Conservation (phyloP, 2,888 invertebrate species). For the Drosophila buzzatii region DNA sequence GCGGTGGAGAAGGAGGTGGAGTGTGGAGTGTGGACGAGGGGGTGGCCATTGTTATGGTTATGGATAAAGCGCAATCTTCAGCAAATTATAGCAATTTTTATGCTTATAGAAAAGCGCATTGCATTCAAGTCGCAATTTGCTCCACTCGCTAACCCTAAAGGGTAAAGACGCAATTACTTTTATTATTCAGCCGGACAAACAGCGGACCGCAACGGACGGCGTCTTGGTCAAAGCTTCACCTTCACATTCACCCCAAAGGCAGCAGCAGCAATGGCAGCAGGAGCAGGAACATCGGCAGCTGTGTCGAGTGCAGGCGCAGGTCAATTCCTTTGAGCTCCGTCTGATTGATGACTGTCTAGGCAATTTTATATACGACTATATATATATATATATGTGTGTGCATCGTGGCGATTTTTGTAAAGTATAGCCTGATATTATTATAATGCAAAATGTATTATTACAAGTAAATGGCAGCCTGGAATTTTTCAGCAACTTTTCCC, state of each 20-base stretch:
- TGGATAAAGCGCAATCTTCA: slow-evolving; percentile 78
- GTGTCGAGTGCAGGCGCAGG: slow-evolving; percentile 52
- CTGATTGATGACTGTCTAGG: slow-evolving; percentile 82
- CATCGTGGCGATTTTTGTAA: slow-evolving; percentile 29
- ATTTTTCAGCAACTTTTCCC: slow-evolving; percentile 53
- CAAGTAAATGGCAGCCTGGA: slow-evolving; percentile 56
- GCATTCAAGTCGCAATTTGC: slow-evolving; percentile 72
- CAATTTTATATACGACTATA: slow-evolving; percentile 55
- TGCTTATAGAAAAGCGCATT: slow-evolving; percentile 73
- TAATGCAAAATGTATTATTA: slow-evolving; percentile 77
- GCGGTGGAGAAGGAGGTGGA: background rate
- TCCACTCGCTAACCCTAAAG: slow-evolving; percentile 82
- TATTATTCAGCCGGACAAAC: slow-evolving; percentile 66
- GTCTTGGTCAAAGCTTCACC: slow-evolving; percentile 32
- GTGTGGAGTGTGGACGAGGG: slow-evolving; percentile 1
- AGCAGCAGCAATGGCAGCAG: slow-evolving; percentile 15
- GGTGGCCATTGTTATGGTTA: slow-evolving; percentile 65
- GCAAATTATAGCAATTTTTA: slow-evolving; percentile 84
- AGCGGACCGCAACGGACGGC: slow-evolving; percentile 10
- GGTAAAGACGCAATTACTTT: slow-evolving; percentile 84
- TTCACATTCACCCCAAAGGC: slow-evolving; percentile 61
- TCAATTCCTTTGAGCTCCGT: slow-evolving; percentile 75
- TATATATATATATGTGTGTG: slow-evolving; percentile 40
- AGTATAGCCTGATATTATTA: slow-evolving; percentile 67
- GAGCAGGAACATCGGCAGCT: slow-evolving; percentile 19